Evolutionary conservation across 2,113 vertebrate species (phyloP), one percentile per base, ranked within the genome.

Genomic region (Corythoichthys intestinalis): DNA sequence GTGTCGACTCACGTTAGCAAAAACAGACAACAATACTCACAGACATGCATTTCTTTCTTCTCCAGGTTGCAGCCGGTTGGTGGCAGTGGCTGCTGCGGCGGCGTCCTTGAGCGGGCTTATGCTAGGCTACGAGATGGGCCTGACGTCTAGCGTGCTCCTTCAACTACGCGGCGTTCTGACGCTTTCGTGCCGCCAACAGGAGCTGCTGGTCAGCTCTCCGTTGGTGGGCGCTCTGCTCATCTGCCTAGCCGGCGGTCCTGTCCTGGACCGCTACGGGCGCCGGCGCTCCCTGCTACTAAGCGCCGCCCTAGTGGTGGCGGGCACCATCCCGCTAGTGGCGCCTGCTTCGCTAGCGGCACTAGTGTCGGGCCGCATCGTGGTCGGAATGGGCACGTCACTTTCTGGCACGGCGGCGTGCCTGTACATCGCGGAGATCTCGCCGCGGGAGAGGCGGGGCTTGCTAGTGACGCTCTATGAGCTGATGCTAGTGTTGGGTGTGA

Each of bases 401-500:
- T 96, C 96, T 0, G 94, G 95, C 2, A 95, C 94, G 0, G 94
- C 94, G 6, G 95, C 96, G 0, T 98, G 97, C 66, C 93, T 98
- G 28, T 98, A 98, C 65, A 94, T 98, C 0, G 95, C 97, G 0
- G 97, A 98, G 88, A 97, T 98, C 6, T 95, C 96, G 0, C 95
- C 97, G 0, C 91, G 92, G 47, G 87, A 96, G 73, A 92, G 93
- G 86, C 89, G 97, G 81, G 97, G 97, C 6, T 89, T 96, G 56
- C 92, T 97, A 0, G 94, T 98, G 35, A 97, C 95, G 0, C 80
- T 98, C 64, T 97, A 95, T 20, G 96, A 98, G 82, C 87, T 98
- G 62, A 97, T 97, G 97, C 87, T 98, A 69, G 97, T 98, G 14
- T 83, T 86, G 0, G 97, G 97, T 17, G 93, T 98, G 15, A 94